Evolutionary conservation across 2,888 invertebrate genomes (phyloP).

Genomic region (Apantesis nais): DNA sequence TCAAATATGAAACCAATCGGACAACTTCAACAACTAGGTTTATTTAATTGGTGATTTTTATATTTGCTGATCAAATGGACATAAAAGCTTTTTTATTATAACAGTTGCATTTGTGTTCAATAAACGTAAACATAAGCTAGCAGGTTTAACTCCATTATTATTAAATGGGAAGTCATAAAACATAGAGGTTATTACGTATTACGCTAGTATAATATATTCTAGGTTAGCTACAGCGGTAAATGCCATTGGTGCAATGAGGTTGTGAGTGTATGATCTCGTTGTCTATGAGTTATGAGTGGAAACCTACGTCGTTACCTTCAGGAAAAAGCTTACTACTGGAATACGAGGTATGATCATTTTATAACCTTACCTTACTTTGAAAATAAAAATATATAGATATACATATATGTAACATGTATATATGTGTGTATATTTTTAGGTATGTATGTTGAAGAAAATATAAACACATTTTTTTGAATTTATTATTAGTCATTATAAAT

Average conservation of each 20-base stretch:
- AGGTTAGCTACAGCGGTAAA: slow-evolving; percentile 1
- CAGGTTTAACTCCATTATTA: background rate
- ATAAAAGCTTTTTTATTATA: background rate
- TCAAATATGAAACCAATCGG: background rate
- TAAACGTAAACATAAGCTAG: background rate
- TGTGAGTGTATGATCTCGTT: background rate
- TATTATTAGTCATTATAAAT: background rate
- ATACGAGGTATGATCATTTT: background rate
- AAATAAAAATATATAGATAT: background rate
- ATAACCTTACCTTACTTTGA: slow-evolving; percentile 20
- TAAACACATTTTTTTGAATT: background rate
- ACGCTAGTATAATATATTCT: background rate
- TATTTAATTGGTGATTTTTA: background rate
- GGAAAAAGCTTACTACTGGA: background rate
- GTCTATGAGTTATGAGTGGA: slow-evolving; percentile 4
- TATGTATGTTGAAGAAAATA: background rate
- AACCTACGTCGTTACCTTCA: background rate
- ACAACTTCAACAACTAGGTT: background rate
- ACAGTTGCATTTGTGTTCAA: background rate
- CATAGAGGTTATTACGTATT: slow-evolving; percentile 9
- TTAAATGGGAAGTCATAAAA: background rate
- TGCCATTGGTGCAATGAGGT: background rate
- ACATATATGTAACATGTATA: background rate
- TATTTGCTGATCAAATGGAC: background rate
- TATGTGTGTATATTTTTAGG: too few species aligned